Evolutionary conservation across 2,888 invertebrate genomes (phyloP).

Genomic region (Acleris sparsana): DNA sequence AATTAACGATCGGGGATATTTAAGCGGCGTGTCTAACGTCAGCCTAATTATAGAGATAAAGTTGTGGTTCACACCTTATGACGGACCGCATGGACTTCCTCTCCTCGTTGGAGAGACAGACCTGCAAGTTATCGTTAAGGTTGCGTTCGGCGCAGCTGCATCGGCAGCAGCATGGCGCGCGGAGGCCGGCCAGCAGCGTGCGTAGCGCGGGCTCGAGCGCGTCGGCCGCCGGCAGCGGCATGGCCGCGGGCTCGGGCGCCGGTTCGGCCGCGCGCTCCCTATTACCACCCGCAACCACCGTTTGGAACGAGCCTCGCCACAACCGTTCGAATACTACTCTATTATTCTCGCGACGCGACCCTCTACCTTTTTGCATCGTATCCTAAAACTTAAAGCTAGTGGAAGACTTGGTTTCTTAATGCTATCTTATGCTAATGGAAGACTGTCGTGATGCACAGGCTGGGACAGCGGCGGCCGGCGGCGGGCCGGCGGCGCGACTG

Average conservation of each 20-base stretch:
- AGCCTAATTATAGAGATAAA: constrained; percentile 54
- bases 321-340: constrained; percentile 88
- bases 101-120: constrained; percentile 80
- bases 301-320: constrained; percentile 87
- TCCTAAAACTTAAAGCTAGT: constrained; percentile 60
- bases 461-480: constrained; percentile 77
- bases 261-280: constrained; percentile 66
- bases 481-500: constrained; percentile 78
- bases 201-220: constrained; percentile 74
- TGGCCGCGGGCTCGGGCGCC: constrained; percentile 43
- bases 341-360: constrained; percentile 81
- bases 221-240: constrained; percentile 61
- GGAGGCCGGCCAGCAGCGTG: constrained; percentile 68
- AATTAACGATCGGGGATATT: constrained; percentile 49
- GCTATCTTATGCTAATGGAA: constrained; percentile 55
- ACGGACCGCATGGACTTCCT: constrained; percentile 86
- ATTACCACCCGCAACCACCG: constrained; percentile 69
- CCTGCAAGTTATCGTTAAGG: constrained; percentile 79
- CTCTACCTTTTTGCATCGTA: constrained; percentile 77
- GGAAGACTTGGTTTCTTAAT: constrained; percentile 83
- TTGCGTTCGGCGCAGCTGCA: constrained; percentile 70
- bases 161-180: constrained; percentile 74
- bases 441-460: constrained; percentile 60
- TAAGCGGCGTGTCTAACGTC: constrained; percentile 41
- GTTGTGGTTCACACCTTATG: constrained; percentile 82